Conservation (phyloP, 2,888 invertebrate genomes). For the Noctua pronuba region DNA sequence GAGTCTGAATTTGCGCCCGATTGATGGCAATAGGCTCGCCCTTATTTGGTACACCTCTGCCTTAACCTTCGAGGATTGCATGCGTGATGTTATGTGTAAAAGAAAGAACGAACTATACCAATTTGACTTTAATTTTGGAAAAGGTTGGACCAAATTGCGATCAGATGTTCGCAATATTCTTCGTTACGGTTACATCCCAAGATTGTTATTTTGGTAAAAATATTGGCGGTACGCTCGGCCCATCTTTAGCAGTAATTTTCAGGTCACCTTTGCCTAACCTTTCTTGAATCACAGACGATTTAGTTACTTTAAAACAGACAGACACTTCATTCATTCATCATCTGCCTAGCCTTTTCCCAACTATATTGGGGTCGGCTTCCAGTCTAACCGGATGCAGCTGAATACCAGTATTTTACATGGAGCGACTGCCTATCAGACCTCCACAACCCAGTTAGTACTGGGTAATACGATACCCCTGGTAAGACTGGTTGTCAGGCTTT, state of each 20-base stretch:
- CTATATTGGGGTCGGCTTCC: too few species aligned
- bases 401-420: too few species aligned
- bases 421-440: too few species aligned
- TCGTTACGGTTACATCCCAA: neutral
- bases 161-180: conserved; percentile 6
- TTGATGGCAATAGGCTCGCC: too few species aligned
- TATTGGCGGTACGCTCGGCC: conserved; percentile 6
- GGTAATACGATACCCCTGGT: too few species aligned
- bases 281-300: conserved; percentile 13
- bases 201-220: neutral
- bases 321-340: conserved; percentile 22
- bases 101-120: neutral
- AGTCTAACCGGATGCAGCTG: too few species aligned
- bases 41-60: too few species aligned
- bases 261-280: conserved; percentile 18
- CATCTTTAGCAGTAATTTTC: conserved; percentile 14
- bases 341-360: too few species aligned
- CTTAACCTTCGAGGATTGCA: too few species aligned
- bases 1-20: too few species aligned
- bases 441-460: too few species aligned
- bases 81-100: neutral
- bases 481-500: too few species aligned
- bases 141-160: conserved; percentile 11
- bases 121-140: conserved; percentile 1
- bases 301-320: conserved; percentile 11